Evolutionary conservation across 2,888 invertebrate species (phyloP).

Genomic region (Loripinus fragilis): DNA sequence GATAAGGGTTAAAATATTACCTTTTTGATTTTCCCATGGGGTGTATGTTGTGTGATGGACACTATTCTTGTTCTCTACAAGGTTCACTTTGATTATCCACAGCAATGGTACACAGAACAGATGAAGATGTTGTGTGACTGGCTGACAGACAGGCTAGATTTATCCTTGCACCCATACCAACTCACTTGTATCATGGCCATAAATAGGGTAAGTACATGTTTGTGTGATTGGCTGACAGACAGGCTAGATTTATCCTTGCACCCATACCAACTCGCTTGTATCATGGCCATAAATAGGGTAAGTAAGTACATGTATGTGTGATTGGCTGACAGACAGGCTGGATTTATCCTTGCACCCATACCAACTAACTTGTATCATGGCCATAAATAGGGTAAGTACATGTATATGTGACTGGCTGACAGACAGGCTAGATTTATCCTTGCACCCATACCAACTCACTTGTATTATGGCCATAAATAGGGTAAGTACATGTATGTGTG

Average conservation of each 20-base stretch:
- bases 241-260: constrained; percentile 96
- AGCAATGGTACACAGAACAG: constrained; percentile 98
- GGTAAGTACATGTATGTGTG: constrained; percentile 83
- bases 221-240: constrained; percentile 97
- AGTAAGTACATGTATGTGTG: constrained; percentile 52
- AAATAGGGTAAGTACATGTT: constrained; percentile 90
- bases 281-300: constrained; percentile 96
- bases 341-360: constrained; percentile 97
- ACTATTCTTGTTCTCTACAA: too few relatives aligned
- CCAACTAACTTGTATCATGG: constrained; percentile 97
- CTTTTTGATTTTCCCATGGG: too few relatives aligned
- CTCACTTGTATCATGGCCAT: constrained; percentile 97
- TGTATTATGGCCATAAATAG: constrained; percentile 97
- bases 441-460: constrained; percentile 98
- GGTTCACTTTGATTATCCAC: constrained; percentile 68
- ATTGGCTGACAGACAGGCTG: constrained; percentile 94
- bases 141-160: constrained; percentile 96
- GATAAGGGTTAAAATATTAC: too few relatives aligned
- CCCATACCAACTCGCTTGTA: constrained; percentile 98
- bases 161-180: constrained; percentile 97
- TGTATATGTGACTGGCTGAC: constrained; percentile 89
- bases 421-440: constrained; percentile 95
- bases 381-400: constrained; percentile 92
- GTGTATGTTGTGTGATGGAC: too few relatives aligned
- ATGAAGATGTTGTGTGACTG: constrained; percentile 96